Evolutionary conservation across 2,888 invertebrate genomes (phyloP).

Genomic region (Frankliniella intonsa): DNA sequence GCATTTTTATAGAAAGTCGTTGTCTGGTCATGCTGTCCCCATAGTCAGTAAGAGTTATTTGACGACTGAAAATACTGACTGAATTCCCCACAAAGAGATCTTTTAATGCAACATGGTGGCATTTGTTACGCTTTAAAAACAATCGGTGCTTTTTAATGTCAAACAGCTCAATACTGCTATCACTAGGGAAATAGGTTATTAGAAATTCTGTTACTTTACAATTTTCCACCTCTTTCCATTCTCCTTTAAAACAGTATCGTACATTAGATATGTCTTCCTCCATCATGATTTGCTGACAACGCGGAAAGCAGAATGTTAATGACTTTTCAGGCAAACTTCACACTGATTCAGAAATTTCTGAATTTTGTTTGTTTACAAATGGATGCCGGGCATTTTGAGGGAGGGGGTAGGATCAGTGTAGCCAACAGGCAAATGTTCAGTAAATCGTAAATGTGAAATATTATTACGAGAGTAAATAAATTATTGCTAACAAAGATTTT

Average conservation of each 20-base stretch:
- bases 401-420: no score
- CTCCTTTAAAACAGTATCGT: not conserved
- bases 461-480: no score
- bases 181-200: slow-evolving; percentile 1
- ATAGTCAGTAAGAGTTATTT: slow-evolving; percentile 67
- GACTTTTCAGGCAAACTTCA: no score
- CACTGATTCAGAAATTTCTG: not conserved
- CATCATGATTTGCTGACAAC: not conserved
- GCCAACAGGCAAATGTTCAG: no score
- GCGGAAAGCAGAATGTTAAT: no score
- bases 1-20: slow-evolving; percentile 58
- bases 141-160: slow-evolving; percentile 60
- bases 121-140: slow-evolving; percentile 64
- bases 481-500: no score
- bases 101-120: slow-evolving; percentile 59
- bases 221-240: slow-evolving; percentile 17
- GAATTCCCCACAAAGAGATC: slow-evolving; percentile 71
- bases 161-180: slow-evolving; percentile 45
- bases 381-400: not conserved
- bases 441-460: no score
- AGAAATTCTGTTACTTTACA: slow-evolving; percentile 9
- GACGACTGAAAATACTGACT: slow-evolving; percentile 66
- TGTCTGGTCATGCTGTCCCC: slow-evolving; percentile 64
- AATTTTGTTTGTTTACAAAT: not conserved
- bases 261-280: not conserved